Conservation (phyloP, 2,888 invertebrate genomes). For the Drosophila paramelanica region DNA sequence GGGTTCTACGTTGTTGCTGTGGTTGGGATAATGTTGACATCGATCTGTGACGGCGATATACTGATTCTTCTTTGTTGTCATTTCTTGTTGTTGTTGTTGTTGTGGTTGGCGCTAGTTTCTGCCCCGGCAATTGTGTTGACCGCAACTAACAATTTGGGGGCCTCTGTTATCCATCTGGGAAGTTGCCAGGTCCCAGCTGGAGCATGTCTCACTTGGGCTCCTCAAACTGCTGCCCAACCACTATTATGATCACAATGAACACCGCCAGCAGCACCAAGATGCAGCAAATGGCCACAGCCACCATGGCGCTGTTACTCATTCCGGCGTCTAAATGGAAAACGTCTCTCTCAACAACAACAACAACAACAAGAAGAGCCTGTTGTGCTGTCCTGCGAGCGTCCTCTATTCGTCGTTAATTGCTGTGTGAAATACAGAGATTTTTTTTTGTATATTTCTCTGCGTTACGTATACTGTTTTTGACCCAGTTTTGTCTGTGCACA, state of each 20-base stretch:
- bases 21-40: slow-evolving; percentile 27
- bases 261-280: slow-evolving; percentile 92
- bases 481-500: slow-evolving; percentile 59
- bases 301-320: slow-evolving; percentile 87
- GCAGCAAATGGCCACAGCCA: slow-evolving; percentile 93
- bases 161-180: slow-evolving; percentile 86
- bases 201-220: slow-evolving; percentile 87
- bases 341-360: background rate
- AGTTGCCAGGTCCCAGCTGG: slow-evolving; percentile 85
- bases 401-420: slow-evolving; percentile 17
- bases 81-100: slow-evolving; percentile 21
- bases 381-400: background rate
- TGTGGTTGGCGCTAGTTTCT: slow-evolving; percentile 29
- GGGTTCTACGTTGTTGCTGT: slow-evolving; percentile 24
- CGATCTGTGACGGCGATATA: slow-evolving; percentile 20
- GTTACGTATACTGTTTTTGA: slow-evolving; percentile 1
- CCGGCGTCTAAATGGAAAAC: slow-evolving; percentile 21
- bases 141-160: slow-evolving; percentile 83
- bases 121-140: slow-evolving; percentile 43
- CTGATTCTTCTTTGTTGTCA: slow-evolving; percentile 18
- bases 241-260: slow-evolving; percentile 93
- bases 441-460: slow-evolving; percentile 41
- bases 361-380: background rate
- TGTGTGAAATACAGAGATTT: slow-evolving; percentile 39
- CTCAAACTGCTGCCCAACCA: slow-evolving; percentile 91